Conservation (phyloP, 2,888 invertebrate species). For the Scaptomyza cyrtandrae region DNA sequence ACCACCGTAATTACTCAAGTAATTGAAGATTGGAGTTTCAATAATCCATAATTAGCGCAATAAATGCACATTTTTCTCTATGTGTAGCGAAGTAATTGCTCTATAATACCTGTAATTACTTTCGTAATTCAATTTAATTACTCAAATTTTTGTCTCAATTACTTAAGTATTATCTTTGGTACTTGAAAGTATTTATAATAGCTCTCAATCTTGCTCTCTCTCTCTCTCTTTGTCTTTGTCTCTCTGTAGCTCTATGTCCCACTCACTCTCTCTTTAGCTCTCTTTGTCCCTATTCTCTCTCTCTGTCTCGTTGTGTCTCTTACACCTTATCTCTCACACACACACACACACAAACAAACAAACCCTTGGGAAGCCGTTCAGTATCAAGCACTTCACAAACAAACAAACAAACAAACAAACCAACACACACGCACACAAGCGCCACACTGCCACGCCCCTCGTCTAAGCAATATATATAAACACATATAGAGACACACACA, state of each 20-base stretch:
- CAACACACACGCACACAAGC: constrained; percentile 28
- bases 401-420: constrained; percentile 27
- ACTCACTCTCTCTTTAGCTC: constrained; percentile 2
- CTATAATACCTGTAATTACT: no score
- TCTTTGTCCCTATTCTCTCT: constrained; percentile 14
- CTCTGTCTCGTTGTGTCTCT: constrained; percentile 15
- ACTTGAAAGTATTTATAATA: constrained; percentile 4
- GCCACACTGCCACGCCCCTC: constrained; percentile 24
- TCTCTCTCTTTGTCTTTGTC: not conserved
- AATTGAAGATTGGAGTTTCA: not conserved
- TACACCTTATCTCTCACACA: not conserved
- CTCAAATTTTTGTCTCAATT: not conserved
- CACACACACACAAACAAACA: not conserved
- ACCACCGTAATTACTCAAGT: constrained; percentile 4
- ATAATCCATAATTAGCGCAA: no score
- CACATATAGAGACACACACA: constrained; percentile 15
- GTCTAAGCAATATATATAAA: constrained; percentile 9
- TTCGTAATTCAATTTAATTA: not conserved
- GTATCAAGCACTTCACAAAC: constrained; percentile 32
- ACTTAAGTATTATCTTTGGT: constrained; percentile 1
- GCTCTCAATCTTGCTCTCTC: constrained; percentile 17
- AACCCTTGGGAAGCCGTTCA: constrained; percentile 31
- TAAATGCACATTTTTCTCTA: no score
- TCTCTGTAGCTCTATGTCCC: constrained; percentile 14
- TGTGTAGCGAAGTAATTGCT: no score